Evolutionary conservation across 2,113 vertebrate species (phyloP).

Genomic region (Microtus richardsoni): DNA sequence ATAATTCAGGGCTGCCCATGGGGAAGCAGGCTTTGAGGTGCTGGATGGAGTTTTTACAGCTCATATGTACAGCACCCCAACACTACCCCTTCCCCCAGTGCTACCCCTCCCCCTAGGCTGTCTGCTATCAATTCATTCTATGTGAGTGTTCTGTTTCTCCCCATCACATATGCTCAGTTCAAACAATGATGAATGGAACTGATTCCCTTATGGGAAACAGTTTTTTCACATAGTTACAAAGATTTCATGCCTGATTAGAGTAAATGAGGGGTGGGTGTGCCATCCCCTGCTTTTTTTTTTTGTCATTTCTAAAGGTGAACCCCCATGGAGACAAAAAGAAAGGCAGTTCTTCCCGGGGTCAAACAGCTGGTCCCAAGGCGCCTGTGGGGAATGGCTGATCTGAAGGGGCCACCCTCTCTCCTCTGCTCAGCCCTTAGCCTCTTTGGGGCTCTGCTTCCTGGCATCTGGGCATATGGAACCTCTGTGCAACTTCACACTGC

Average conservation of each 20-base stretch:
- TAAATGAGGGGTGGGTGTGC: slow-evolving; percentile 80
- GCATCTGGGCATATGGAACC: slow-evolving; percentile 59
- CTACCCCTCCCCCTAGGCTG: slow-evolving; percentile 65
- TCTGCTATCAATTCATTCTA: slow-evolving; percentile 83
- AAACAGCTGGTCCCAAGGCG: not conserved
- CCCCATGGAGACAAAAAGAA: slow-evolving; percentile 53
- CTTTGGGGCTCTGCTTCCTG: not conserved
- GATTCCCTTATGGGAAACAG: slow-evolving; percentile 87
- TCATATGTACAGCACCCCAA: not conserved
- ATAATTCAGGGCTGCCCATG: slow-evolving; percentile 76
- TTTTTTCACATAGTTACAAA: slow-evolving; percentile 90
- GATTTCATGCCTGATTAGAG: slow-evolving; percentile 89
- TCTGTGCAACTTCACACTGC: slow-evolving; percentile 39
- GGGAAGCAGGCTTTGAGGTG: slow-evolving; percentile 71
- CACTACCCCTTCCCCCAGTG: not conserved
- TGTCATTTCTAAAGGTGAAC: slow-evolving; percentile 84
- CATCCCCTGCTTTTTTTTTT: slow-evolving; percentile 15
- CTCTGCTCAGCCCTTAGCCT: not conserved
- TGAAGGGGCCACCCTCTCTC: not conserved
- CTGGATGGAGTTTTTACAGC: slow-evolving; percentile 49
- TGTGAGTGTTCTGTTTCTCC: slow-evolving; percentile 66
- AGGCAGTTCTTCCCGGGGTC: slow-evolving; percentile 12
- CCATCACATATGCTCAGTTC: slow-evolving; percentile 75
- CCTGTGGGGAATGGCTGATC: not conserved
- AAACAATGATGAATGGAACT: slow-evolving; percentile 87